Evolutionary conservation across 2,797 vertebrate species (phyloP), one percentile per base, ranked within the genome.

Genomic region (Sebastes iracundus): DNA sequence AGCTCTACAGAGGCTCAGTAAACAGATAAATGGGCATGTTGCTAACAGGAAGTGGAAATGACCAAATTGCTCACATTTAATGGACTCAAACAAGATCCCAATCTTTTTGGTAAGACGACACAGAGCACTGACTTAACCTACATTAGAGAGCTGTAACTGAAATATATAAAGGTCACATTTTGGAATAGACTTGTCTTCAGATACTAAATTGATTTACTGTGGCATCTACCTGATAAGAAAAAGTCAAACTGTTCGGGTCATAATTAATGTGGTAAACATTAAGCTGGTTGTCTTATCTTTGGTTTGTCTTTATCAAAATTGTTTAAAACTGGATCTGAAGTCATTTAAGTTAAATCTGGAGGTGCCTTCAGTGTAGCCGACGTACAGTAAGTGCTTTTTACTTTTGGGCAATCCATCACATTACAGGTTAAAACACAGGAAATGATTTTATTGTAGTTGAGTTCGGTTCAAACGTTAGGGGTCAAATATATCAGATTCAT

Each of bases 221-320:
- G 27, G 59, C 38, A 27, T 14, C 25, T 53, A 32, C 9, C 27
- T 38, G 18, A 61, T 27, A 20, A 46, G 35, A 66, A 2, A 49
- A 73, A 38, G 35, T 46, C 42, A 62, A 70, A 67, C 1, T 33
- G 12, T 23, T 64, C 1, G 58, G 14, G n/a, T 63, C 2, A 20
- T 38, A 55, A 59, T 66, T 58, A 0, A 58, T 46, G 22, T 22
- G 42, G 33, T 74, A 65, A 72, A 73, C 32, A 35, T 75, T 75
- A 27, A 27, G 5, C 16, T 5, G 20, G 9, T 75, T 80, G n/a
- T 71, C 20, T 68, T 53, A 2, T 80, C 79, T 84, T 85, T 84
- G 75, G 79, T 79, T 85, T 79, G 18, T 22, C 49, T 78, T 80
- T 14, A 76, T 78, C 10, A 55, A 76, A 49, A 66, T 65, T 2